Evolutionary conservation across 2,113 vertebrate species (phyloP), one percentile per base, ranked within the genome.

Genomic region (Panthera leo): DNA sequence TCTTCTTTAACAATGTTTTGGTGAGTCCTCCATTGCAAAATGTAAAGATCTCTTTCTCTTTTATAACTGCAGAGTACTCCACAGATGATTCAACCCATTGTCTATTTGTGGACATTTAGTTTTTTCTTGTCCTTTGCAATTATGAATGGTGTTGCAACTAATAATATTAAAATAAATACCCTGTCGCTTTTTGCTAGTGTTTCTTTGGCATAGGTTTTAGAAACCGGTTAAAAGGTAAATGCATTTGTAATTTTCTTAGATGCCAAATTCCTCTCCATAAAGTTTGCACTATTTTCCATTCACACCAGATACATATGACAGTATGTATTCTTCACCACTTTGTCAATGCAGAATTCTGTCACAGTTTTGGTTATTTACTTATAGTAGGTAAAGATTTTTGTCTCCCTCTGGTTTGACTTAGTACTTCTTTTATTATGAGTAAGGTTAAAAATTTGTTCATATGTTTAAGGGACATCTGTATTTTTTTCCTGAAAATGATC

Each of bases 81-180:
- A 5, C 27, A 13, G 16, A 78, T 53, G 53, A 42, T 89, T 93
- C 27, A n/a, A 5, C 8, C 36, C 15, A 4, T 39, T 27, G 13
- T 68, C 75, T 87, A 36, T 39, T 34, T 42, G 65, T 70, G 27
- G 53, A 58, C 9, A 73, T 73, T 61, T 79, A 71, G 18, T 19
- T 61, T 86, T 65, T 68, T 75, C 39, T 84, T 96, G 5, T 82
- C 23, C 83, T 95, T 96, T 96, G 27, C 21, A 94, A 61, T 67
- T 87, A n/a, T 65, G 13, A 85, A 87, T 94, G n/a, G 2, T 42
- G 11, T n/a, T 45, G 29, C 13, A 73, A 78, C 85, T 42, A 92
- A n/a, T 42, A 85, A 29, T n/a, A 8, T 78, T 73, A 70, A 95
- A 86, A 86, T 90, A 34, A 42, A 83, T 58, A 83, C 27, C 89